Evolutionary conservation across 2,888 invertebrate species (phyloP).

Genomic region (Drymonia ruficornis): DNA sequence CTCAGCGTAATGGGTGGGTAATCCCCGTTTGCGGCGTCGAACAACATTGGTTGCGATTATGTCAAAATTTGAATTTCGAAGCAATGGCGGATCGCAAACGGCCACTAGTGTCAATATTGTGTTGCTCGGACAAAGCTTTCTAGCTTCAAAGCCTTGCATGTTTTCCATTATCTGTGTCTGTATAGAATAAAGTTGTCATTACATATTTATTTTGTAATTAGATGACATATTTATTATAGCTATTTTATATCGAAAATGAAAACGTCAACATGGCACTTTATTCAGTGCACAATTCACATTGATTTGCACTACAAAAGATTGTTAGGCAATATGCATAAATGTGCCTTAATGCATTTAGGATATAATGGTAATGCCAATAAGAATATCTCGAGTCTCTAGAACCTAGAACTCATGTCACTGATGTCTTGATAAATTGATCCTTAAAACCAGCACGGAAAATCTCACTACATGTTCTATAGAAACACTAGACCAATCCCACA

Average conservation of each 20-base stretch:
- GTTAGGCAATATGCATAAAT: not conserved
- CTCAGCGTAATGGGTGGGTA: not conserved
- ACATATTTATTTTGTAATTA: conserved; percentile 3
- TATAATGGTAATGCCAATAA: too few species aligned
- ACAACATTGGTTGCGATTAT: conserved; percentile 28
- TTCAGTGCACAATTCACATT: conserved; percentile 18
- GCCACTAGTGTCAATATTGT: conserved; percentile 49
- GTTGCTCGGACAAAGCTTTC: conserved; percentile 67
- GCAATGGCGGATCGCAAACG: conserved; percentile 27
- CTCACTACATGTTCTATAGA: too few species aligned
- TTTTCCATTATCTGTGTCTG: conserved; percentile 54
- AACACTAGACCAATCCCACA: too few species aligned
- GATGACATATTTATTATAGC: conserved; percentile 1
- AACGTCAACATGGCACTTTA: not conserved
- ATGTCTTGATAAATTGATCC: too few species aligned
- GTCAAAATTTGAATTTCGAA: conserved; percentile 8
- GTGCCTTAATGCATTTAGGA: not conserved
- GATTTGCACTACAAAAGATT: conserved; percentile 17
- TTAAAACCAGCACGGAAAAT: too few species aligned
- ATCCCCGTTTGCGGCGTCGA: conserved; percentile 26
- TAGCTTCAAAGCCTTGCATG: conserved; percentile 75
- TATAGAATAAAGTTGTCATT: conserved; percentile 18
- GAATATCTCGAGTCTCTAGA: too few species aligned
- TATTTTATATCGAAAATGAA: not conserved
- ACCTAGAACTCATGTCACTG: too few species aligned